These are phyloP conservation scores for Macroglossus sobrinus DNA, from an alignment of 2,113 vertebrate genomes.

Conservation along the genomic window DNA sequence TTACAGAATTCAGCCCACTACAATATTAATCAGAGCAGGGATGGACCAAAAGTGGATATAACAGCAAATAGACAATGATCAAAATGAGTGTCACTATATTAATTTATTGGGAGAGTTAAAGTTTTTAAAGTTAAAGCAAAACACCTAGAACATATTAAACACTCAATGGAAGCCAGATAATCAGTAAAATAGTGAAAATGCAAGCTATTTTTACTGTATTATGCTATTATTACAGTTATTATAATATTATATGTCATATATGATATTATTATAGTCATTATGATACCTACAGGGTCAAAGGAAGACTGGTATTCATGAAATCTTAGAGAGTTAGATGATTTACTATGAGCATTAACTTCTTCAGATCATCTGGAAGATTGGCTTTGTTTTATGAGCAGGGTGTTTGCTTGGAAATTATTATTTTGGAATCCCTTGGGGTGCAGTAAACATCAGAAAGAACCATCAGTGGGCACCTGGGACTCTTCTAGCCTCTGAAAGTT, in stretches of 20 bases:
- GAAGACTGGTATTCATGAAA: not conserved
- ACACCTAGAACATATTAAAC: not conserved
- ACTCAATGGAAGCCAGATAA: not conserved
- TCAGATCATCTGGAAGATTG: not conserved
- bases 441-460: not conserved
- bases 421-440: not conserved
- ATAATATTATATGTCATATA: not conserved
- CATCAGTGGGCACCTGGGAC: not conserved
- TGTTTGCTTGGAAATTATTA: not conserved
- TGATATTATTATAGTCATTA: not conserved
- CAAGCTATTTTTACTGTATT: not conserved
- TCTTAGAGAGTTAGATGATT: not conserved
- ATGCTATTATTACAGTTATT: not conserved
- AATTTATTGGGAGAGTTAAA: not conserved
- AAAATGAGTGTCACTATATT: not conserved
- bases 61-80: not conserved
- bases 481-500: not conserved
- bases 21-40: not conserved
- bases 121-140: not conserved
- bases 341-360: not conserved
- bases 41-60: not conserved
- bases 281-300: not conserved
- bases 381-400: not conserved
- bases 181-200: not conserved
- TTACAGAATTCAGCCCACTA: not conserved